These are phyloP conservation scores for Macquaria ambigua DNA, from an alignment of 2,113 vertebrate genomes.

Conservation along the genomic window DNA sequence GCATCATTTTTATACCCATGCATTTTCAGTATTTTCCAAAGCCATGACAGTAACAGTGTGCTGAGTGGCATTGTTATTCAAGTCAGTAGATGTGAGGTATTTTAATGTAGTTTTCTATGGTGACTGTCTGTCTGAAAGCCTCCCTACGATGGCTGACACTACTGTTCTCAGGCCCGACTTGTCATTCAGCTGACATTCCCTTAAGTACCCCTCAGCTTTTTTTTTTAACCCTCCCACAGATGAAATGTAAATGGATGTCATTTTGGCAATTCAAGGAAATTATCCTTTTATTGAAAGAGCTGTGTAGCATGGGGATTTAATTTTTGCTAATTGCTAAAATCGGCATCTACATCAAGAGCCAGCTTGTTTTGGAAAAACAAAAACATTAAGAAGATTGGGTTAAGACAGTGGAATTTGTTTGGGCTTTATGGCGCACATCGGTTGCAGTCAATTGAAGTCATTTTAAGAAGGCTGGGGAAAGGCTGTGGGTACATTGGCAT, in stretches of 20 bases:
- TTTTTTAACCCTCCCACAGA: neutral
- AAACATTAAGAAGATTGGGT: conserved; percentile 43
- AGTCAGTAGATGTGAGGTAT: conserved; percentile 38
- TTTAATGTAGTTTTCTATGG: conserved; percentile 38
- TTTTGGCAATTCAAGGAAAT: conserved; percentile 31
- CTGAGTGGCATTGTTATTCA: conserved; percentile 24
- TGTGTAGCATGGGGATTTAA: conserved; percentile 15
- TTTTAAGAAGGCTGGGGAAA: conserved; percentile 20
- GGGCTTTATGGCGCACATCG: conserved; percentile 24
- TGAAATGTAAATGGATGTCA: conserved; percentile 21
- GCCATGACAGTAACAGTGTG: neutral
- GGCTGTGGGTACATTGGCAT: conserved; percentile 28
- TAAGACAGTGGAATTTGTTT: conserved; percentile 37
- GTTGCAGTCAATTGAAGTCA: conserved; percentile 40
- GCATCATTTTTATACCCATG: conserved; percentile 6
- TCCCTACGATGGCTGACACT: neutral
- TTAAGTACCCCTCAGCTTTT: conserved; percentile 21
- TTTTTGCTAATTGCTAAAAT: conserved; percentile 44
- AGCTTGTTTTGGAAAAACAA: conserved; percentile 24
- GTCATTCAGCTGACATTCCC: conserved; percentile 64
- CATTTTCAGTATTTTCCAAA: neutral
- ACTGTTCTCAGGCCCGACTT: conserved; percentile 26
- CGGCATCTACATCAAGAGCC: conserved; percentile 2
- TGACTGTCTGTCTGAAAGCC: conserved; percentile 41
- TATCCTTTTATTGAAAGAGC: conserved; percentile 25